These are phyloP conservation scores for Ceratoteleas bidentatus DNA, from an alignment of 1,140 invertebrate genomes.

Conservation along the genomic window DNA sequence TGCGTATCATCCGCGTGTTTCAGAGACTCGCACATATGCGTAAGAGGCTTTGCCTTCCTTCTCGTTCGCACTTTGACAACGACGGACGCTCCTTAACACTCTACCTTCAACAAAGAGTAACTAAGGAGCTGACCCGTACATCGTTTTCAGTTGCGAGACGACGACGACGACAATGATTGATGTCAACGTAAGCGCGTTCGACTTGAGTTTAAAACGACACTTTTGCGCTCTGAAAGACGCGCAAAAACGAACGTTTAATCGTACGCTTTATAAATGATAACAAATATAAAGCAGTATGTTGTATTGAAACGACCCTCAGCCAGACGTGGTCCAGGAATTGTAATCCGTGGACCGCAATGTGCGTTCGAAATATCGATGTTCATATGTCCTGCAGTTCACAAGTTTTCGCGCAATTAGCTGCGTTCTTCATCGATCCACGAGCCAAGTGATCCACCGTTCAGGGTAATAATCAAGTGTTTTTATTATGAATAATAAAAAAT, in stretches of 20 bases:
- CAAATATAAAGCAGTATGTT: conserved; percentile 42
- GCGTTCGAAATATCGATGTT: conserved; percentile 91
- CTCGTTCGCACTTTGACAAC: no score
- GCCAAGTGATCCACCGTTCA: conserved; percentile 87
- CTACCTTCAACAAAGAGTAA: no score
- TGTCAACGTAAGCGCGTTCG: conserved; percentile 12
- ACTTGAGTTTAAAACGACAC: conserved; percentile 45
- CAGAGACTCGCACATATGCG: background rate
- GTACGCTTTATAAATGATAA: conserved; percentile 11
- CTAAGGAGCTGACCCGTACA: no score
- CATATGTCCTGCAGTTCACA: conserved; percentile 91
- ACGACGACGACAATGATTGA: no score
- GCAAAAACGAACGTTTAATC: conserved; percentile 44
- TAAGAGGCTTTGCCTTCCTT: no score
- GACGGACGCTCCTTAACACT: no score
- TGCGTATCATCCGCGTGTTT: background rate
- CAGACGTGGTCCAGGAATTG: conserved; percentile 83
- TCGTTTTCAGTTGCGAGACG: no score
- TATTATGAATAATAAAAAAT: conserved; percentile 13
- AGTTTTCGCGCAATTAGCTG: conserved; percentile 89
- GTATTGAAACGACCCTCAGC: conserved; percentile 80
- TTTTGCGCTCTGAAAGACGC: background rate
- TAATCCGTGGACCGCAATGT: conserved; percentile 84
- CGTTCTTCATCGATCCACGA: conserved; percentile 91
- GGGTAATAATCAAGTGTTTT: conserved; percentile 75